Percentiles rank a stretch among this genome's conserved stretches.
Conservation (phyloP, 2,113 vertebrate genomes). For the Phalacrocorax carbo region DNA sequence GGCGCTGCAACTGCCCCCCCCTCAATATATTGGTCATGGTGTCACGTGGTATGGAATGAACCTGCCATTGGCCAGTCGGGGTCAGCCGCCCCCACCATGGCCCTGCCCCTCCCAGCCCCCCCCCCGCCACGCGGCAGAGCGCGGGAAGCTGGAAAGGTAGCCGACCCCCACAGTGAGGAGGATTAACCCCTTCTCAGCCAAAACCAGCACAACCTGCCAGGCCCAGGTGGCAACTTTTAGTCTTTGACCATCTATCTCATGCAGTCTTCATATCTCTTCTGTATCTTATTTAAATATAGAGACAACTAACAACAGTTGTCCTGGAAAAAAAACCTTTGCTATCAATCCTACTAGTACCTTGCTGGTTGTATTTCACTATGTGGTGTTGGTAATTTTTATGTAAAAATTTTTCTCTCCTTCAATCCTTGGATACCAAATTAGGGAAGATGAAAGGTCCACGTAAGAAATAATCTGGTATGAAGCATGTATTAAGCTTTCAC, state of each 20-base stretch:
- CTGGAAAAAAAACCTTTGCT: neutral
- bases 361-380: neutral
- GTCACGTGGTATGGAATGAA: too few species aligned
- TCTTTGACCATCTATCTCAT: neutral
- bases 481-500: neutral
- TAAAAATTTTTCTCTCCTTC: neutral
- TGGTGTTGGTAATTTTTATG: neutral
- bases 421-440: neutral
- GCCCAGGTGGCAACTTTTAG: neutral
- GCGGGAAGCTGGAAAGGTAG: too few species aligned
- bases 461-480: neutral
- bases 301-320: neutral
- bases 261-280: neutral
- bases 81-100: too few species aligned
- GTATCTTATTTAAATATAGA: neutral
- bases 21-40: too few species aligned
- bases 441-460: neutral
- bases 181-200: too few species aligned
- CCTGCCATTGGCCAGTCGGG: too few species aligned
- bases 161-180: too few species aligned
- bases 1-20: too few species aligned
- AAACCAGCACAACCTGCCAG: too few species aligned
- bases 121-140: too few species aligned
- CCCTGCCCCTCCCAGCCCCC: too few species aligned
- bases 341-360: neutral